A percentile compares a stretch with the other conserved stretches of the same genome.
phyloP scores from a whole-genome alignment of 2,888 invertebrate species.

The Coelogynopora nodosa region DNA sequence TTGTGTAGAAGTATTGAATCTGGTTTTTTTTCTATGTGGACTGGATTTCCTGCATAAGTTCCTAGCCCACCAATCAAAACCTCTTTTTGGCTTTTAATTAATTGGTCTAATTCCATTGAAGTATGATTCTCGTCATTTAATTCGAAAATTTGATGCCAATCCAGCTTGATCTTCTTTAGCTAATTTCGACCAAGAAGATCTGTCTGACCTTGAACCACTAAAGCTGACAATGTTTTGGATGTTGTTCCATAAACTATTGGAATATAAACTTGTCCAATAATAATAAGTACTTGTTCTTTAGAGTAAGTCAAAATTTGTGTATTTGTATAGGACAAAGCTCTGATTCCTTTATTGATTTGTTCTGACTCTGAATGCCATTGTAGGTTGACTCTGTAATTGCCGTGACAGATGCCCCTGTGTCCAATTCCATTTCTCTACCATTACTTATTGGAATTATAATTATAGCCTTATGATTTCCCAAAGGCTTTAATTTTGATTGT shows the following conservation, averaged over 20 bases:
- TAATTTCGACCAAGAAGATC: constrained; percentile 18
- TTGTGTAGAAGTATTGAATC: neutral
- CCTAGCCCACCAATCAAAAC: constrained; percentile 18
- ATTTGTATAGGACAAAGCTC: neutral
- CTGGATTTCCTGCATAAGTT: constrained; percentile 16
- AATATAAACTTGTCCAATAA: neutral
- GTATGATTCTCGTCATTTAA: neutral
- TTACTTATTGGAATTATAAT: constrained; percentile 6
- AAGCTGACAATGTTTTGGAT: neutral
- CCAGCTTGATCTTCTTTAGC: constrained; percentile 6
- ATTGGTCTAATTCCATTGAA: neutral
- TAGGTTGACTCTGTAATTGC: constrained; percentile 8
- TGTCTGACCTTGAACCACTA: neutral
- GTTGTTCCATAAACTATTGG: neutral
- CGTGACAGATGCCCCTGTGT: constrained; percentile 11
- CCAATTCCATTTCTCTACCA: neutral
- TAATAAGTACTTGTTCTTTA: neutral
- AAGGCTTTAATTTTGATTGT: neutral
- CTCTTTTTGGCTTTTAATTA: neutral
- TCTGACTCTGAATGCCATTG: neutral
- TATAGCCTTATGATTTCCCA: constrained; percentile 7
- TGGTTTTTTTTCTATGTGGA: neutral
- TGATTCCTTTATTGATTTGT: neutral
- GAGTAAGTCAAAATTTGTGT: neutral
- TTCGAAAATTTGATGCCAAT: constrained; percentile 15